Percentiles rank a stretch among this genome's conserved stretches.
Evolutionary conservation across 1,140 invertebrate genomes (phyloP).

Genomic region (Stegodyphus dumicola): DNA sequence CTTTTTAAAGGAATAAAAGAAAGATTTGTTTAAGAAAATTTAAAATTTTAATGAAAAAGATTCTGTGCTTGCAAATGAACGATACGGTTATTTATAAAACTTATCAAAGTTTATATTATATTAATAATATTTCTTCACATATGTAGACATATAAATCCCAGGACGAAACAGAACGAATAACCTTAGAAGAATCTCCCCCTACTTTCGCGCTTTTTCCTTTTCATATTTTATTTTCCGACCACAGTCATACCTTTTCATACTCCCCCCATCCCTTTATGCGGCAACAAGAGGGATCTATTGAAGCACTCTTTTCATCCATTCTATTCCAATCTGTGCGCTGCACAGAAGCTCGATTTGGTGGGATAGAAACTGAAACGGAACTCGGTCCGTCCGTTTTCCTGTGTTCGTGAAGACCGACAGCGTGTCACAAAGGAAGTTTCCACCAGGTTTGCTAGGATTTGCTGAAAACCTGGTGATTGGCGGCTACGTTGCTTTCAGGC

Average conservation of each 20-base stretch:
- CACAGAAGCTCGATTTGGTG: constrained; percentile 10
- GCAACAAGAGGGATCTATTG: constrained; percentile 32
- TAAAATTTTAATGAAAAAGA: no score
- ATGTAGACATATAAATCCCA: no score
- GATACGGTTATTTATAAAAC: no score
- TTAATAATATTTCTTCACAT: no score
- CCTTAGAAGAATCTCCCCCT: neutral
- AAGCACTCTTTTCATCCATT: constrained; percentile 19
- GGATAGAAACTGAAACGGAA: constrained; percentile 14
- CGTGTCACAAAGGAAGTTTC: neutral
- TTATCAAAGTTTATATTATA: no score
- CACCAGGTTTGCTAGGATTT: constrained; percentile 14
- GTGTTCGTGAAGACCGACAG: constrained; percentile 18
- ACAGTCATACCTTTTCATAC: constrained; percentile 6
- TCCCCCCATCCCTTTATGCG: constrained; percentile 15
- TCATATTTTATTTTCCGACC: constrained; percentile 1
- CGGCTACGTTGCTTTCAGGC: no score
- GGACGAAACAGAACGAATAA: no score
- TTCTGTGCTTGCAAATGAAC: no score
- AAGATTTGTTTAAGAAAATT: no score
- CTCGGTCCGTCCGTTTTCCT: constrained; percentile 12
- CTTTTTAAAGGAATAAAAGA: no score
- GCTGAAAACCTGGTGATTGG: no score
- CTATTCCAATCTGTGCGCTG: constrained; percentile 29
- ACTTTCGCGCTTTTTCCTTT: neutral